Conservation (phyloP, 2,888 invertebrate genomes). For the Sepioteuthis lessoniana region DNA sequence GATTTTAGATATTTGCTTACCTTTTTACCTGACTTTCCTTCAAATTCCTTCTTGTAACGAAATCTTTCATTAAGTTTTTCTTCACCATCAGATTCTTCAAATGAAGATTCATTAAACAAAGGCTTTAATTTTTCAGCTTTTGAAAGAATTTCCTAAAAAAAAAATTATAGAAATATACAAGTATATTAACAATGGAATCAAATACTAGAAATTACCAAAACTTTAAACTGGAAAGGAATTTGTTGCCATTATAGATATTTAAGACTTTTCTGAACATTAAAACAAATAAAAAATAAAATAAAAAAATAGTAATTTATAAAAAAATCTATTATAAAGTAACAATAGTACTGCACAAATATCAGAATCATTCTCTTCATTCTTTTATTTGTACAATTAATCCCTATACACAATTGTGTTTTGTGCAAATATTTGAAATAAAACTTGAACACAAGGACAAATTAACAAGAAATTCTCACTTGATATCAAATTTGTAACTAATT, state of each 20-base stretch:
- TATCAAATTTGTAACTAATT: neutral
- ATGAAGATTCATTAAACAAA: constrained; percentile 33
- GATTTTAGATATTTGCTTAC: neutral
- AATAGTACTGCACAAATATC: no score
- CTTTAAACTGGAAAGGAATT: neutral
- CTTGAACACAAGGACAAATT: neutral
- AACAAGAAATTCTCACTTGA: neutral
- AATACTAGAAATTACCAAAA: no score
- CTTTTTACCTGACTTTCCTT: constrained; percentile 12
- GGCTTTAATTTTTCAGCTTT: neutral
- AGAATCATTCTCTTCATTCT: no score
- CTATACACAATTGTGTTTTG: no score
- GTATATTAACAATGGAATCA: neutral
- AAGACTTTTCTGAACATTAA: no score
- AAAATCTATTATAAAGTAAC: no score
- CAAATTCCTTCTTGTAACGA: neutral
- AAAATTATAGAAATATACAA: neutral
- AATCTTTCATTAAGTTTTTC: constrained; percentile 13
- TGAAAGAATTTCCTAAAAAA: neutral
- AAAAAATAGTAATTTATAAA: no score
- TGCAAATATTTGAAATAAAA: no score
- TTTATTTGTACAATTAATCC: no score
- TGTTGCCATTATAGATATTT: neutral
- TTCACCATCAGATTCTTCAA: neutral
- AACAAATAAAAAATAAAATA: no score